A percentile compares a stretch with the other conserved stretches of the same genome.
phyloP scores from a whole-genome alignment of 2,797 vertebrate species.

The Crenuchus spilurus region DNA sequence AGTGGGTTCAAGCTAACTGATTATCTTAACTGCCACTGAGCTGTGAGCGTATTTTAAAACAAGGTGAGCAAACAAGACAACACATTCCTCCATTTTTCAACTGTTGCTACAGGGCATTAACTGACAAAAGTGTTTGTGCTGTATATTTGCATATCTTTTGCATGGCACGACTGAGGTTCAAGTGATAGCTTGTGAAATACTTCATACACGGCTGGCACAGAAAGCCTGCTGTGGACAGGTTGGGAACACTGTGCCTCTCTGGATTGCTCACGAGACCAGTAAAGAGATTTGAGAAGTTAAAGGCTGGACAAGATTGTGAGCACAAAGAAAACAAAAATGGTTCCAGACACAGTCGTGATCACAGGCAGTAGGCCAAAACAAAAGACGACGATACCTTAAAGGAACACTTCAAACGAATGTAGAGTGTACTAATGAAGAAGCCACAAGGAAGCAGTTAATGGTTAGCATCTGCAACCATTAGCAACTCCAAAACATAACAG shows the following conservation, averaged over 20 bases:
- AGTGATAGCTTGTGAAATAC: constrained; percentile 54
- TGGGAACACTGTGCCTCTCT: no score
- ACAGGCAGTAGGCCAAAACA: background rate
- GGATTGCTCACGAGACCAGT: background rate
- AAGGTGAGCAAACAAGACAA: constrained; percentile 3
- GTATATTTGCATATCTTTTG: constrained; percentile 77
- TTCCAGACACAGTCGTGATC: background rate
- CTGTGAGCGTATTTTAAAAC: background rate
- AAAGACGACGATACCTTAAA: background rate
- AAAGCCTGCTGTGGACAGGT: background rate
- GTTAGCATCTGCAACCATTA: background rate
- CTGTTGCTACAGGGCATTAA: constrained; percentile 54
- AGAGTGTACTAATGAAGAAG: background rate
- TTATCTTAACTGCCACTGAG: background rate
- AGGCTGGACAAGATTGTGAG: background rate
- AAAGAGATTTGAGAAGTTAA: background rate
- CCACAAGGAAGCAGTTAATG: background rate
- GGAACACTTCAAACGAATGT: background rate
- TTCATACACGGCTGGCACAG: background rate
- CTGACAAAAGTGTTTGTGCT: constrained; percentile 61
- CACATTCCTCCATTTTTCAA: constrained; percentile 50
- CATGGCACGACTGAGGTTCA: constrained; percentile 61
- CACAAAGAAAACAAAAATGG: background rate
- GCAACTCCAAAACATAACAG: no score
- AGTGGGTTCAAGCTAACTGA: background rate